Conservation (phyloP, 2,113 vertebrate genomes). For the Cervus canadensis region DNA sequence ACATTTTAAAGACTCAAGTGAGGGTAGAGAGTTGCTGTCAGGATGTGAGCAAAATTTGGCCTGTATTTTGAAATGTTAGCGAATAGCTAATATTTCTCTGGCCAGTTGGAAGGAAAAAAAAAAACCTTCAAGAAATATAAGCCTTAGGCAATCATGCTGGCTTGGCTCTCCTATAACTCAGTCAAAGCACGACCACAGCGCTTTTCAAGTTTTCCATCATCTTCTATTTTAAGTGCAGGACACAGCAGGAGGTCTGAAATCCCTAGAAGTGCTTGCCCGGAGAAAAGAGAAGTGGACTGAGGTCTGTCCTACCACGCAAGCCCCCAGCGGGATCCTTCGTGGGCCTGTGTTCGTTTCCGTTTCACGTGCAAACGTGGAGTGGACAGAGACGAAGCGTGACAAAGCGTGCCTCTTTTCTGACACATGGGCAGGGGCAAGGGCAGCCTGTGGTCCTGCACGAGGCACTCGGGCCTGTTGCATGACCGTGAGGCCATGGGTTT, state of each 20-base stretch:
- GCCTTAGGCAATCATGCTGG: constrained; percentile 15
- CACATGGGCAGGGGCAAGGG: rapidly evolving
- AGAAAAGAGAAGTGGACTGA: background rate
- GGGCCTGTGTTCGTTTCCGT: background rate
- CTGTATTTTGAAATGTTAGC: background rate
- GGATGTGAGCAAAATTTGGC: background rate
- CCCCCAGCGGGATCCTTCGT: rapidly evolving
- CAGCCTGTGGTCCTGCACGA: background rate
- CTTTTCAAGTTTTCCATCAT: background rate
- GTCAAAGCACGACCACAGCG: background rate
- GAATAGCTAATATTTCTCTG: constrained; percentile 9
- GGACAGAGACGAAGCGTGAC: background rate
- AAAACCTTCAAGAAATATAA: background rate
- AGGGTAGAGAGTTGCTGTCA: background rate
- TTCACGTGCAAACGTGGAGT: background rate
- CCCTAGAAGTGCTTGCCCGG: background rate
- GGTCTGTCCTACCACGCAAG: background rate
- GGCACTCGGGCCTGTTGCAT: background rate
- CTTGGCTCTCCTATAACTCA: constrained; percentile 8
- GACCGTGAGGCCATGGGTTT: background rate
- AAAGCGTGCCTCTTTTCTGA: background rate
- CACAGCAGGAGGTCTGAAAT: background rate
- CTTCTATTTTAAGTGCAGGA: background rate
- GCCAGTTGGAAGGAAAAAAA: constrained; percentile 29
- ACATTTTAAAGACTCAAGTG: background rate